Conservation (phyloP, 2,797 vertebrate genomes). For the Halcyon smyrnensis region DNA sequence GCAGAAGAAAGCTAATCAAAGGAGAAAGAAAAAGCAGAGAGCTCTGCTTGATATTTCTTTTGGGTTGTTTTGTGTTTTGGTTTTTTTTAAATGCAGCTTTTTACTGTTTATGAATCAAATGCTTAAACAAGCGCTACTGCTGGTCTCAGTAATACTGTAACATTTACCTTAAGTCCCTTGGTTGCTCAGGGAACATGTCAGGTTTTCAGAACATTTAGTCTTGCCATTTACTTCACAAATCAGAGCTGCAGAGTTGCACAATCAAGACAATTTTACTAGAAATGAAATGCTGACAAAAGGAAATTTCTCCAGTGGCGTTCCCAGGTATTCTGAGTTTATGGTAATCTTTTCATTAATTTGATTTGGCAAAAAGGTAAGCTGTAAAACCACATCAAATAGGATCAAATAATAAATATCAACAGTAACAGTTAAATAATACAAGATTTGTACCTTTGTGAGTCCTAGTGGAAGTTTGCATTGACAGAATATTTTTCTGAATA, state of each 20-base stretch:
- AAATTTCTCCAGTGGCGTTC: constrained; percentile 46
- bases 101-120: constrained; percentile 66
- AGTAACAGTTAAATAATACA: constrained; percentile 54
- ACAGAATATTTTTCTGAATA: neutral
- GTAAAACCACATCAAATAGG: constrained; percentile 24
- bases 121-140: constrained; percentile 65
- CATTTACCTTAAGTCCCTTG: constrained; percentile 76
- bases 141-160: constrained; percentile 73
- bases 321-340: constrained; percentile 6
- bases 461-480: neutral
- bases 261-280: constrained; percentile 61
- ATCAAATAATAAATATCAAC: constrained; percentile 58
- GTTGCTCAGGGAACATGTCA: constrained; percentile 71
- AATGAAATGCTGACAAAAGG: constrained; percentile 62
- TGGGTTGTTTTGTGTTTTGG: neutral
- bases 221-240: constrained; percentile 76
- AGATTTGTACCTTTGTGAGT: neutral
- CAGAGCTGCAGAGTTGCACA: constrained; percentile 61
- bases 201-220: constrained; percentile 68
- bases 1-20: constrained; percentile 32
- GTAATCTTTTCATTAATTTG: constrained; percentile 46
- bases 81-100: constrained; percentile 57
- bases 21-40: neutral
- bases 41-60: neutral
- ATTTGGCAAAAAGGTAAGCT: constrained; percentile 34